Conservation (phyloP, 2,797 vertebrate genomes). For the Oophaga sylvatica region DNA sequence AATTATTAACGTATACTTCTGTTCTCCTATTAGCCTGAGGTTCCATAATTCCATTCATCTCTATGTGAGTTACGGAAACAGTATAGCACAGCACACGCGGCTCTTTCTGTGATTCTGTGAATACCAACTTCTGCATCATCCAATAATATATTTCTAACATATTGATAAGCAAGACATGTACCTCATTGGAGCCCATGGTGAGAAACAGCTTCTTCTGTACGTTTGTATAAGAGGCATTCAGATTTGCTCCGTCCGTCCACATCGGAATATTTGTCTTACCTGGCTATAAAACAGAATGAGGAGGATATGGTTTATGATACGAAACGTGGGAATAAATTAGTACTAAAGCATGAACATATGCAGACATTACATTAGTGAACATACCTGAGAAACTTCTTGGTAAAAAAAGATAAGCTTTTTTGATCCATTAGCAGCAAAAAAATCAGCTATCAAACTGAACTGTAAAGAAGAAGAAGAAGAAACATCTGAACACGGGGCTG, state of each 20-base stretch:
- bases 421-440: slow-evolving; percentile 77
- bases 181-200: slow-evolving; percentile 77
- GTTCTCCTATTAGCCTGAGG: too few relatives aligned
- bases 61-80: too few relatives aligned
- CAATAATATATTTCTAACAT: too few relatives aligned
- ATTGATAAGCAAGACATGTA: slow-evolving; percentile 54
- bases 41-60: too few relatives aligned
- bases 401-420: slow-evolving; percentile 83
- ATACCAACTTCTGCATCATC: too few relatives aligned
- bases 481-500: background rate
- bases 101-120: too few relatives aligned
- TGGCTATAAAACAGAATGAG: slow-evolving; percentile 66
- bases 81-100: too few relatives aligned
- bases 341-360: background rate
- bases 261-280: slow-evolving; percentile 40
- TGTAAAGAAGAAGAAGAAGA: slow-evolving; percentile 60
- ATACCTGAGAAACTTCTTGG: slow-evolving; percentile 75
- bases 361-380: slow-evolving; percentile 20
- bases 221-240: slow-evolving; percentile 47
- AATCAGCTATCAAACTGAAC: slow-evolving; percentile 79
- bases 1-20: too few relatives aligned
- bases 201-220: slow-evolving; percentile 80
- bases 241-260: slow-evolving; percentile 62
- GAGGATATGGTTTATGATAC: background rate
- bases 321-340: background rate